phyloP scores from a whole-genome alignment of 2,113 vertebrate species.

The Speoplatyrhinus poulsoni region DNA sequence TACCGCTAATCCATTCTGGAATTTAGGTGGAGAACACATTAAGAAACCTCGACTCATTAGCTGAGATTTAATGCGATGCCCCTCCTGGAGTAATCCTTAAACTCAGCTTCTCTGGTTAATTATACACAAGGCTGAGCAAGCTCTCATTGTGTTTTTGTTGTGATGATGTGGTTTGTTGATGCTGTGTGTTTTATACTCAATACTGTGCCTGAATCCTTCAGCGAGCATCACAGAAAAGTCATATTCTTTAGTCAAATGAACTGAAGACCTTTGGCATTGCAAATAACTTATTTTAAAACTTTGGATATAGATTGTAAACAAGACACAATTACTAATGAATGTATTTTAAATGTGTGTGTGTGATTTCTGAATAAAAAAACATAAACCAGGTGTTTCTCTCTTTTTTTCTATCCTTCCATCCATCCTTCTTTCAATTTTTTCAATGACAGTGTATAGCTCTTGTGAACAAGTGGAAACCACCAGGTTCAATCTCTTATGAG shows the following conservation, averaged over 20 bases:
- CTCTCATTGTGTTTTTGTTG: constrained; percentile 55
- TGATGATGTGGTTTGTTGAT: constrained; percentile 39
- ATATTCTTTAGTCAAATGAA: not conserved
- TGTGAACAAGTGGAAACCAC: constrained; percentile 23
- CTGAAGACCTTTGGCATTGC: constrained; percentile 11
- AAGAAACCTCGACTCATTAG: constrained; percentile 84
- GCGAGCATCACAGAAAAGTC: constrained; percentile 18
- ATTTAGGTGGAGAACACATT: constrained; percentile 82
- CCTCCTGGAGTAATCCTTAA: constrained; percentile 80
- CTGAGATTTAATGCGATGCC: constrained; percentile 76
- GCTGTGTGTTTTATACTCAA: constrained; percentile 17
- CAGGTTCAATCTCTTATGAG: constrained; percentile 39
- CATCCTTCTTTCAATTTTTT: constrained; percentile 32
- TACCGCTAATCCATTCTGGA: constrained; percentile 80
- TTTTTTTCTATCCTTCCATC: not conserved
- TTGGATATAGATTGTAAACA: no score
- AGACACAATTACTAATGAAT: no score
- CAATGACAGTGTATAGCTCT: constrained; percentile 18
- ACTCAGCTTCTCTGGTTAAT: constrained; percentile 78
- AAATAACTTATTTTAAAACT: constrained; percentile 42
- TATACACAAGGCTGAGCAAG: constrained; percentile 69
- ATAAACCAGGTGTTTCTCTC: no score
- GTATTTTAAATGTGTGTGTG: no score
- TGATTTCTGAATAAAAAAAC: no score
- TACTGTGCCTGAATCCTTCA: constrained; percentile 24